Conservation (phyloP, 2,888 invertebrate genomes). For the Acronicta leporina region DNA sequence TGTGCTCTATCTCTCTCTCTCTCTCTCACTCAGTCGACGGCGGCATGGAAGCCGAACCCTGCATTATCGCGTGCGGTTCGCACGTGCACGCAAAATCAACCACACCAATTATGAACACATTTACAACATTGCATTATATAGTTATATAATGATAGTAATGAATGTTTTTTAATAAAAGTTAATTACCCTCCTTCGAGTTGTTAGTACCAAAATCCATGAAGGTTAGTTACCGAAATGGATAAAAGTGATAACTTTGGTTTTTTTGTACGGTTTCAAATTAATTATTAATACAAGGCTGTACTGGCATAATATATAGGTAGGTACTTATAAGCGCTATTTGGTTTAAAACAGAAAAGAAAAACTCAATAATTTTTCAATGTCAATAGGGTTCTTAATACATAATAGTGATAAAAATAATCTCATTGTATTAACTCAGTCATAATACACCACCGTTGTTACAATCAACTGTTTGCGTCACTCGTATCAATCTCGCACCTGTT, state of each 20-base stretch:
- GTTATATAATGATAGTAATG: conserved; percentile 50
- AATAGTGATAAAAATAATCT: conserved; percentile 43
- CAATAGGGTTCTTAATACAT: conserved; percentile 22
- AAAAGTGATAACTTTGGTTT: neutral
- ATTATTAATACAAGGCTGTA: neutral
- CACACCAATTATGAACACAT: conserved; percentile 46
- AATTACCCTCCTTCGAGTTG: conserved; percentile 32
- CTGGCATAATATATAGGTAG: neutral
- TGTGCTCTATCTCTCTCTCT: conserved; percentile 17
- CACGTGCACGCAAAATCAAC: conserved; percentile 53
- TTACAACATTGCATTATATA: conserved; percentile 49
- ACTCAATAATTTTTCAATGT: conserved; percentile 40
- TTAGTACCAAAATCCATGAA: conserved; percentile 19
- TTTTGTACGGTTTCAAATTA: neutral
- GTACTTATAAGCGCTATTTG: neutral
- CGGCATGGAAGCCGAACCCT: too few species aligned
- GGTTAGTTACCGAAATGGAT: conserved; percentile 12
- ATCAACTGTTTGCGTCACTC: conserved; percentile 63
- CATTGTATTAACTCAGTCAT: conserved; percentile 63
- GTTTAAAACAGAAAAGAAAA: conserved; percentile 19
- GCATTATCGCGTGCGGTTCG: conserved; percentile 50
- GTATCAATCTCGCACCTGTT: conserved; percentile 64
- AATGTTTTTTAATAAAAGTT: conserved; percentile 36
- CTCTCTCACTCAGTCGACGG: too few species aligned
- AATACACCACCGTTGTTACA: conserved; percentile 53